Evolutionary conservation across 2,797 vertebrate genomes (phyloP).

Genomic region (Gallinago stenura): DNA sequence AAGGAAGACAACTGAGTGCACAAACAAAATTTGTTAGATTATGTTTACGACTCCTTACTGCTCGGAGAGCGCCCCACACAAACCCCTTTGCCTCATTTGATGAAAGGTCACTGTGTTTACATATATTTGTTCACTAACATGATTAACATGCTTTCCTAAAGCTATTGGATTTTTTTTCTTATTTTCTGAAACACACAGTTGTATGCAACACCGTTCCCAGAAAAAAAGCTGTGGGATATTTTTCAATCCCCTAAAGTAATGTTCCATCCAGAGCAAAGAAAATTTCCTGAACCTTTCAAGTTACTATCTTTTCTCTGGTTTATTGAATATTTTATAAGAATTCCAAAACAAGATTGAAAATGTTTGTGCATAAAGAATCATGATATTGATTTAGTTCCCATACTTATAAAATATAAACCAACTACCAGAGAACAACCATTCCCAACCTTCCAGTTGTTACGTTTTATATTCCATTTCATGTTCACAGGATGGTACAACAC

Average conservation of each 20-base stretch:
- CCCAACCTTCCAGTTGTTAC: neutral
- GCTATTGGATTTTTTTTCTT: neutral
- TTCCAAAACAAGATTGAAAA: constrained; percentile 8
- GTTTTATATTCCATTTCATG: constrained; percentile 50
- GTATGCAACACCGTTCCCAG: neutral
- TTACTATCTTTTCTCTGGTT: neutral
- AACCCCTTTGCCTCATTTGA: accelerated
- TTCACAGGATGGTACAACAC: neutral
- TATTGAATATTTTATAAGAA: constrained; percentile 65
- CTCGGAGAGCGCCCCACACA: neutral
- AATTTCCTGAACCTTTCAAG: constrained; percentile 5
- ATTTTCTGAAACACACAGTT: neutral
- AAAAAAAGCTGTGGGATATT: constrained; percentile 14
- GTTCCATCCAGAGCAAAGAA: neutral
- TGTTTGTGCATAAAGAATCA: constrained; percentile 28
- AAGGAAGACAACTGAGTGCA: neutral
- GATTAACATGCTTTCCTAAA: neutral
- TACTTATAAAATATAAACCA: constrained; percentile 48
- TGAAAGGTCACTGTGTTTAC: neutral
- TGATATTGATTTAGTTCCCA: constrained; percentile 36
- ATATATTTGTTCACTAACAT: neutral
- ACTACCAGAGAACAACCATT: neutral
- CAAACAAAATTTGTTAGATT: neutral
- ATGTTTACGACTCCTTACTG: neutral
- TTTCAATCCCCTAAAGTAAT: constrained; percentile 1